Evolutionary conservation across 2,888 invertebrate species (phyloP), one percentile per base, ranked within the genome.

Genomic region (Nephrotoma appendiculata): DNA sequence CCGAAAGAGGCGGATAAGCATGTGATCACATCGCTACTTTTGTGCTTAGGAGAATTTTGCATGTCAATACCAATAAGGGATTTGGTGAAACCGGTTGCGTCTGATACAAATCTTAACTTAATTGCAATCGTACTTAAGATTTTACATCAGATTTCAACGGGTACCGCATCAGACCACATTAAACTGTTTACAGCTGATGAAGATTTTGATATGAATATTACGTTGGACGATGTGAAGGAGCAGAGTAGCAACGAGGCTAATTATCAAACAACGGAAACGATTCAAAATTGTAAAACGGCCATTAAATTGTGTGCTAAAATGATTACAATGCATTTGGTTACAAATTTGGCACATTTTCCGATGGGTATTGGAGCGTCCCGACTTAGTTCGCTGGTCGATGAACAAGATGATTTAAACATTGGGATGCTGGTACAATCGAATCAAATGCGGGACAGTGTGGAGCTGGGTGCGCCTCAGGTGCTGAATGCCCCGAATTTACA

Each of bases 271-370:
- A 89, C 90, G 0, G 91, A 91, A 88, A 91, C 91, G 87, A 92
- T 92, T 87, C 92, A 92, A 86, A 91, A 92, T 42, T 93, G 93
- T 89, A 92, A 92, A 71, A 91, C 92, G 71, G 93, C 95, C 0
- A 93, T 95, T 57, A 92, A 93, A 87, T 91, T 93, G 86, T 93
- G 93, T 87, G 93, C 93, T 1, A 92, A 93, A 88, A 93, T 93
- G 0, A 92, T 93, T 6, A 90, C 98, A 90, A 95, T 95, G 89
- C 98, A 99, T 92, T 93, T 99, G 89, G 95, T 98, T 6, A 96
- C 98, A 88, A 97, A 98, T 92, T 92, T 98, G 88, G 98, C 98
- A 0, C 98, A 99, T 91, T 99, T 98, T 93, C 99, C 99, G 12
- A 95, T 97, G 92, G 96, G 97, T 88, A 95, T 95, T 86, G 96